phyloP scores from a whole-genome alignment of 2,797 vertebrate genomes.

The Oreortyx pictus region DNA sequence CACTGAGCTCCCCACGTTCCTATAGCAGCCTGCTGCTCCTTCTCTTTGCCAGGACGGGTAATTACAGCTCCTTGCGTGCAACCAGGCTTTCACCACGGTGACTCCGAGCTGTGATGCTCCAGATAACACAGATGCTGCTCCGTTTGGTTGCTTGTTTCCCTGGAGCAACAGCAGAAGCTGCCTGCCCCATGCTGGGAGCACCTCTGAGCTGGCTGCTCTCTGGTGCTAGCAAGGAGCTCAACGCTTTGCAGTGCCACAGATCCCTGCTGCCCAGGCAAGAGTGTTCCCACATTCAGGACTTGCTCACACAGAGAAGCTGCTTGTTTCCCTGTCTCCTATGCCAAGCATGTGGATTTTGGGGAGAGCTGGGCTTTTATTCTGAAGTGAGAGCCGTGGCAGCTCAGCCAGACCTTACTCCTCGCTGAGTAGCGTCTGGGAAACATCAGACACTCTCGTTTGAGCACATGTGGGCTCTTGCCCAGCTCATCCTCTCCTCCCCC shows the following conservation, averaged over 20 bases:
- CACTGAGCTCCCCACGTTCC: background rate
- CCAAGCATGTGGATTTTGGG: background rate
- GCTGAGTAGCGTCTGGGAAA: background rate
- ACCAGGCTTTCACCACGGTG: background rate
- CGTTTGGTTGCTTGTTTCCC: accelerated
- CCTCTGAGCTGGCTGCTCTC: background rate
- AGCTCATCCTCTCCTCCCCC: slow-evolving; percentile 38
- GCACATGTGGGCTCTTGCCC: slow-evolving; percentile 42
- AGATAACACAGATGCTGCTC: accelerated
- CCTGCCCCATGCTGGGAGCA: background rate
- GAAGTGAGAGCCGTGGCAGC: background rate
- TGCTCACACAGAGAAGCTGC: background rate
- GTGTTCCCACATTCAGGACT: accelerated
- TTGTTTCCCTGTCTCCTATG: background rate
- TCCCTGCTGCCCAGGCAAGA: background rate
- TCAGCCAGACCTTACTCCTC: background rate
- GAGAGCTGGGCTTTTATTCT: slow-evolving; percentile 12
- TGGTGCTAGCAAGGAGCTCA: background rate
- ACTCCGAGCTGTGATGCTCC: background rate
- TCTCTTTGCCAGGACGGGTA: background rate
- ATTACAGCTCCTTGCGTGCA: background rate
- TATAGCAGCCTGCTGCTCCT: background rate
- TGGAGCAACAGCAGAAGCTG: background rate
- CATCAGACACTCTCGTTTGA: slow-evolving; percentile 3
- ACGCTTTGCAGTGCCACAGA: background rate